These are phyloP conservation scores for Leuctra nigra DNA, from an alignment of 2,888 invertebrate species.

Conservation along the genomic window DNA sequence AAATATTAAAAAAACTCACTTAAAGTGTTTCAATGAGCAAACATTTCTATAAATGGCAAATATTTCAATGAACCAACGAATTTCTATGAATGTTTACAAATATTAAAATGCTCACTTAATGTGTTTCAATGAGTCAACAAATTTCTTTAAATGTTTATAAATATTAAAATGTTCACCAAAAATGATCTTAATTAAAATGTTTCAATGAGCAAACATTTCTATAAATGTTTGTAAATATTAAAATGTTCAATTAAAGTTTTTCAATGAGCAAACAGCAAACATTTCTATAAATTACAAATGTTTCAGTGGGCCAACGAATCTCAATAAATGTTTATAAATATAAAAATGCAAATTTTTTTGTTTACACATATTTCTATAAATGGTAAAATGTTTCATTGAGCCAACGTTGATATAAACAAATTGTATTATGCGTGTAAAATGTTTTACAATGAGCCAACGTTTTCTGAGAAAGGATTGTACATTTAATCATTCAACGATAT, in stretches of 20 bases:
- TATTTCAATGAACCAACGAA: too few species aligned
- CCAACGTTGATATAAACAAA: too few species aligned
- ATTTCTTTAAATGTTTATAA: background rate
- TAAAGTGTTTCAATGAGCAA: background rate
- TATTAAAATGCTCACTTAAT: background rate
- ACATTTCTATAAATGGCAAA: background rate
- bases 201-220: too few species aligned
- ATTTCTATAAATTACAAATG: background rate
- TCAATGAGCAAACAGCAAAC: background rate
- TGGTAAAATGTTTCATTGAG: background rate
- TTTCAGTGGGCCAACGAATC: too few species aligned
- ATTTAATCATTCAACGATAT: too few species aligned
- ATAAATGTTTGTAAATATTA: background rate
- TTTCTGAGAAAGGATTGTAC: too few species aligned
- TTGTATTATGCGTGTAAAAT: too few species aligned
- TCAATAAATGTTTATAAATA: background rate
- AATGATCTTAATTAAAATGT: too few species aligned
- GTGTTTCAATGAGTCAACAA: background rate
- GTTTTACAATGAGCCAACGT: too few species aligned
- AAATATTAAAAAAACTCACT: background rate
- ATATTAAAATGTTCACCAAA: background rate
- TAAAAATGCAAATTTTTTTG: too few species aligned
- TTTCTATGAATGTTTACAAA: background rate
- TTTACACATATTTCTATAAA: too few species aligned
- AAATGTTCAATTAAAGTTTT: background rate